These are phyloP conservation scores for Balearica regulorum DNA, from an alignment of 2,797 vertebrate species.

Conservation along the genomic window DNA sequence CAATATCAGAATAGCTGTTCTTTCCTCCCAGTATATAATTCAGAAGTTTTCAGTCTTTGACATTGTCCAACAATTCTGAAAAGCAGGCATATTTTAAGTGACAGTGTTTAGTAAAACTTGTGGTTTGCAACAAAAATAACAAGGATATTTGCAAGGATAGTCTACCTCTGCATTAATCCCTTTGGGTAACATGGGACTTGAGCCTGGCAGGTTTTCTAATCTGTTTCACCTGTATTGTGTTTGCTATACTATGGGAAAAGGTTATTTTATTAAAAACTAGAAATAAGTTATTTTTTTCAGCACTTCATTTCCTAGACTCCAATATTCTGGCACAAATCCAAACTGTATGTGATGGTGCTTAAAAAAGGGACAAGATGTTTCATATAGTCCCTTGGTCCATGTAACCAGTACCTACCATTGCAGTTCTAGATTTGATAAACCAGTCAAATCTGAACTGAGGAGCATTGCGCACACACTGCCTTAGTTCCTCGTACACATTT, in stretches of 20 bases:
- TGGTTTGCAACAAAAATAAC: neutral
- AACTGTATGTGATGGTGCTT: neutral
- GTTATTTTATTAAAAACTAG: neutral
- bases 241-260: neutral
- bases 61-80: neutral
- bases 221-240: neutral
- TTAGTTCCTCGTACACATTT: conserved; percentile 85
- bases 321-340: neutral
- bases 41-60: neutral
- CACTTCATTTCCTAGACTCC: neutral
- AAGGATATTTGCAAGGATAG: neutral
- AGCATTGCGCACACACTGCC: conserved; percentile 87
- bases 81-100: neutral
- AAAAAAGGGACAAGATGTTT: neutral
- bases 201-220: neutral
- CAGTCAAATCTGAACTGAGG: conserved; percentile 89
- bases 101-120: neutral
- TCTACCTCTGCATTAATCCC: conserved; percentile 9
- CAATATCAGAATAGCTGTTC: neutral
- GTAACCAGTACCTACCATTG: conserved; percentile 77
- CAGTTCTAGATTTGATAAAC: conserved; percentile 89
- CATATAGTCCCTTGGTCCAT: rapidly evolving
- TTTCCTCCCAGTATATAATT: neutral
- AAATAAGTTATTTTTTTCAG: neutral
- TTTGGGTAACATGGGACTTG: neutral